These are phyloP conservation scores for Cyaniris semiargus DNA, from an alignment of 2,888 invertebrate genomes.

Conservation along the genomic window DNA sequence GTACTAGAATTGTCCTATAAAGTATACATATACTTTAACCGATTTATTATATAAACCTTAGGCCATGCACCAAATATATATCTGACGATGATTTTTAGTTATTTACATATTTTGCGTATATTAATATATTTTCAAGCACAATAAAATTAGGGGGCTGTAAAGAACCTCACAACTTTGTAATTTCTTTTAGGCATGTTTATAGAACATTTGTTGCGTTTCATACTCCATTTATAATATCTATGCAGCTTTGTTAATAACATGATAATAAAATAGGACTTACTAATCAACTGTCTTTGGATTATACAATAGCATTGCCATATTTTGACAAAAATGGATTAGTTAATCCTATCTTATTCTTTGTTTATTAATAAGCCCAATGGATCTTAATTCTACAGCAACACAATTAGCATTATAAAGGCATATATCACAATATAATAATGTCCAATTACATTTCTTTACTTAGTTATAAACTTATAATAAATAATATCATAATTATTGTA, in stretches of 20 bases:
- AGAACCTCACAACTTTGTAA: constrained; percentile 11
- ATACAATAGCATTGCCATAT: too few relatives aligned
- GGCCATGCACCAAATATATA: constrained; percentile 61
- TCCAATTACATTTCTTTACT: neutral
- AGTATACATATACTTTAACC: constrained; percentile 46
- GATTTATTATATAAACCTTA: constrained; percentile 71
- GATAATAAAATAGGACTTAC: neutral
- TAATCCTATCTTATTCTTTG: neutral
- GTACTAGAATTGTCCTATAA: constrained; percentile 67
- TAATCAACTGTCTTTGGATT: neutral
- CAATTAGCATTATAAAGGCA: constrained; percentile 11
- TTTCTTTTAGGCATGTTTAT: constrained; percentile 20
- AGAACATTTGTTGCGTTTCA: constrained; percentile 38
- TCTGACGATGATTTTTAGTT: constrained; percentile 44
- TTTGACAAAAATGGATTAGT: too few relatives aligned
- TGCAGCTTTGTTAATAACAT: neutral
- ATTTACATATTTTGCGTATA: constrained; percentile 45
- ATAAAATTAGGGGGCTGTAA: neutral
- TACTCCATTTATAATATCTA: constrained; percentile 40
- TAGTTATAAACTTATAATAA: neutral
- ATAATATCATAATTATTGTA: neutral
- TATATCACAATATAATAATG: neutral
- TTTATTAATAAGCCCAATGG: neutral
- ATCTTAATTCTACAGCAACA: neutral
- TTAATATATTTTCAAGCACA: constrained; percentile 33